Evolutionary conservation across 2,797 vertebrate genomes (phyloP), one percentile per base, ranked within the genome.

Genomic region (Lagothrix lagotricha): DNA sequence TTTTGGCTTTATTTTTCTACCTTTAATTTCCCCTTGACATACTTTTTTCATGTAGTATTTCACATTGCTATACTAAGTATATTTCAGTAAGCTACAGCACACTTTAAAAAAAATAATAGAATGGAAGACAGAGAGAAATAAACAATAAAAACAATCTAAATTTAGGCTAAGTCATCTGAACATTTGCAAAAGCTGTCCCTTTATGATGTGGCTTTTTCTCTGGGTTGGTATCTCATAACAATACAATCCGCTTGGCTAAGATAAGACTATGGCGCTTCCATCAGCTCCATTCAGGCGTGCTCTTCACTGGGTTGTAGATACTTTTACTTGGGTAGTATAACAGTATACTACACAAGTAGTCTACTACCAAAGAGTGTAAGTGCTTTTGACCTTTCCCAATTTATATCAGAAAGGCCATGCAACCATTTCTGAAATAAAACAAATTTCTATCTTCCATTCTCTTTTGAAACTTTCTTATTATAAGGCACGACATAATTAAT

Each of bases 401-500:
- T 96, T 94, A 88, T 22, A 93, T 84, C 92, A 86, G 22, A 95
- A 96, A 97, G 77, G 4, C 4, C 76, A 90, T 5, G 41, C 2
- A 96, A 79, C 36, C 52, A 26, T 79, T 96, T 17, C 85, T 95
- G 79, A 41, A 41, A 41, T 5, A 41, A 41, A 41, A 39, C 39
- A 89, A 46, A 52, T 19, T 94, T 90, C 17, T 58, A 70, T 48
- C 36, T 79, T 92, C 72, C 24, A 73, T 83, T 92, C 28, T 93
- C n/a, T 39, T 92, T 57, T 96, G 80, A 92, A 41, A n/a, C 7
- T 73, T 92, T 95, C 81, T 75, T 80, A 58, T 84, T 94, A 96
- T 97, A 97, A 97, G 24, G 33, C 61, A 87, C 10, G n/a, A 88
- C 73, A 87, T 26, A 90, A 95, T 48, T 85, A 28, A 46, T 95